phyloP scores from a whole-genome alignment of 2,797 vertebrate species.

The Gadopsis bispinosus region DNA sequence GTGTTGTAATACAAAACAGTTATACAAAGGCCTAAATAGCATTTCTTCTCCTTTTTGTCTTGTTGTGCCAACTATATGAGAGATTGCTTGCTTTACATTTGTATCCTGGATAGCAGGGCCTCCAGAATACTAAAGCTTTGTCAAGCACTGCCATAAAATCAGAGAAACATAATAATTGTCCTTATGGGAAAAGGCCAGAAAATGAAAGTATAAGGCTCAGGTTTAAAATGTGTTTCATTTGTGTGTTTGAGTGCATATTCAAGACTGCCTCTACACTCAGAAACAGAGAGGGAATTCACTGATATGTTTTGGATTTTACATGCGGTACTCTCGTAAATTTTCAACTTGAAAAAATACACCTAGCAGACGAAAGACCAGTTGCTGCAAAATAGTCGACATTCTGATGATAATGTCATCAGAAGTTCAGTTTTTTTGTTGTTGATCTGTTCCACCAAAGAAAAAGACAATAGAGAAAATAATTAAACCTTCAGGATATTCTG shows the following conservation, averaged over 20 bases:
- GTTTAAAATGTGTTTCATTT: neutral
- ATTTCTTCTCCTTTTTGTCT: neutral
- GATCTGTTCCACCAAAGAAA: neutral
- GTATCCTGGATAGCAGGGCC: neutral
- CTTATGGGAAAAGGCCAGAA: neutral
- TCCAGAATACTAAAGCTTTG: neutral
- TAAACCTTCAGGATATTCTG: slow-evolving; percentile 1
- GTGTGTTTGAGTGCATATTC: neutral
- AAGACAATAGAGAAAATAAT: neutral
- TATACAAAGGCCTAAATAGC: neutral
- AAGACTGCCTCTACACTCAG: neutral
- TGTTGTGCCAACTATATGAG: neutral
- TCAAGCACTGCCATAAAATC: neutral
- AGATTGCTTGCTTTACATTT: neutral
- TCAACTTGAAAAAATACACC: neutral
- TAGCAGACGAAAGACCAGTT: too few relatives aligned
- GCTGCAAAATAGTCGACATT: neutral
- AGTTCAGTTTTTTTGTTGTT: neutral
- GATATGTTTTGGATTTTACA: neutral
- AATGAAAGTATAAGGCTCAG: neutral
- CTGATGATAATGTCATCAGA: neutral
- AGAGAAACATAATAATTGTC: neutral
- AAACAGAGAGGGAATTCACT: neutral
- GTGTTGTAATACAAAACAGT: neutral
- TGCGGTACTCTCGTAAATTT: neutral